Base-by-base conservation (phyloP, 2,888 invertebrate genomes). In the Drosophila trichaetosa region DNA sequence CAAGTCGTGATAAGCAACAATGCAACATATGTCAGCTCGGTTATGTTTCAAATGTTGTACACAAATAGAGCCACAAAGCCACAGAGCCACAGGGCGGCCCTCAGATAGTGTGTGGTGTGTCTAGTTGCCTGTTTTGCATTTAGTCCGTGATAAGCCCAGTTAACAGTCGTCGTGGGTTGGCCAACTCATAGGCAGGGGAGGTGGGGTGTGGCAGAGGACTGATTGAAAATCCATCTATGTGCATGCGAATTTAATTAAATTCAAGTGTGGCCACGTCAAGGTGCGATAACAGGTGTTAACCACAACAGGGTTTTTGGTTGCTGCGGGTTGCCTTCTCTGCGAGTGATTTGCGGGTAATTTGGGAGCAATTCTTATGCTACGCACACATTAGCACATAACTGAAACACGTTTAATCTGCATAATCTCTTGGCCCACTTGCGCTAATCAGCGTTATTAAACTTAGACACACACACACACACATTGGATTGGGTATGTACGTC, bases 271-370 rank as follows among this genome's bases (percentile, higher is more conserved):
- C 56, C 64, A 76, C 42, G 52, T 48, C 70, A 66, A 66, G 59
- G 66, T 48, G 57, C 54, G 66, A 60, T 66, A 66, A 52, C 42
- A 52, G 46, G 56, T 65, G 42, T 51, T 42, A 40, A 46, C 18
- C 21, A 5, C 33, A 53, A 33, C 11, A 52, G 29, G 24, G 52
- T 16, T 53, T 16, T 5, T 18, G 31, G 21, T 16, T 10, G 29
- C 60, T 79, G 61, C 79, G 74, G 74, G 71, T 34, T 5, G 27
- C 11, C 40, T 36, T 21, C 36, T 36, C 16, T 57, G 36, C 51
- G 42, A 70, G 51, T 64, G 61, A 73, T 85, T 85, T 82, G 87
- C 83, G 84, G 84, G 84, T 87, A 82, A 84, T 84, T 84, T 84
- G 71, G 64, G 69, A 58, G 67, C 51, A 58, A 76, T 78, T 80